Conservation (phyloP, 2,888 invertebrate genomes). For the Andrena hattorfiana region DNA sequence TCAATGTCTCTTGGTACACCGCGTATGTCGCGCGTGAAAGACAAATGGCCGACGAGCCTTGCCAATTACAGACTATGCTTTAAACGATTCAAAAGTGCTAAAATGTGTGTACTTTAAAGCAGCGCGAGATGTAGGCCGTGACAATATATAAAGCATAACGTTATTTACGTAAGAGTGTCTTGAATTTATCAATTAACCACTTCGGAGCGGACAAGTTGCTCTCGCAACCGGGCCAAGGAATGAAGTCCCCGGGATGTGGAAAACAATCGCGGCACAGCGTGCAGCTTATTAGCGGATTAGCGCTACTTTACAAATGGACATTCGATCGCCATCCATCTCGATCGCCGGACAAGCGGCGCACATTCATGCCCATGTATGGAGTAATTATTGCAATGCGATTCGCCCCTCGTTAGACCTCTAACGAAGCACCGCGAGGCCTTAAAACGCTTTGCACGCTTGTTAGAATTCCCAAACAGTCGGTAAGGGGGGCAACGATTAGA, state of each 20-base stretch:
- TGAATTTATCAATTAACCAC: constrained; percentile 10
- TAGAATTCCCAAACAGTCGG: constrained; percentile 48
- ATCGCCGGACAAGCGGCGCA: constrained; percentile 35
- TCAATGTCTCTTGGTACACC: no score
- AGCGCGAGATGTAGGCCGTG: not conserved
- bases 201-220: not conserved
- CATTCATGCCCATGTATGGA: constrained; percentile 72
- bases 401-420: constrained; percentile 71
- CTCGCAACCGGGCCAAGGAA: constrained; percentile 5
- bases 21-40: no score
- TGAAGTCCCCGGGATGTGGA: constrained; percentile 14
- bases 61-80: no score
- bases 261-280: constrained; percentile 53
- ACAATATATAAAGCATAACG: not conserved
- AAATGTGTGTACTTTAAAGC: no score
- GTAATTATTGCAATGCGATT: constrained; percentile 75
- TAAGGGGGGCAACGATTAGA: constrained; percentile 53
- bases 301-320: constrained; percentile 57
- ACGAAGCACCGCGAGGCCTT: constrained; percentile 53
- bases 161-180: constrained; percentile 27
- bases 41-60: no score
- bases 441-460: constrained; percentile 56
- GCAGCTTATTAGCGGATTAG: constrained; percentile 52
- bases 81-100: no score
- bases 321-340: constrained; percentile 58